A percentile compares a stretch with the other conserved stretches of the same genome.
Evolutionary conservation across 1,140 invertebrate genomes (phyloP).

Genomic region (Palaemon carinicauda): DNA sequence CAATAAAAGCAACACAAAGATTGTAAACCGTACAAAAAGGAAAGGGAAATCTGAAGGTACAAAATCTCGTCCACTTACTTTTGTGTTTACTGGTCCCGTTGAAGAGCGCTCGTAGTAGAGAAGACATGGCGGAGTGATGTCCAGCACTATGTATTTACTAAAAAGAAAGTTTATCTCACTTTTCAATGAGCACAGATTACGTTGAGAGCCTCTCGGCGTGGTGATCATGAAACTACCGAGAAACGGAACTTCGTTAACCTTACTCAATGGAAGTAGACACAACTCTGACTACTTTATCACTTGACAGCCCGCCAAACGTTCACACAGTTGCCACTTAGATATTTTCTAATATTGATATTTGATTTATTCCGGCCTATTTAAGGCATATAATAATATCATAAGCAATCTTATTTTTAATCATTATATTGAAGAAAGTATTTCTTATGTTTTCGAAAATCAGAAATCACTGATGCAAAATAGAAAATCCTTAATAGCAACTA

Average conservation of each 20-base stretch:
- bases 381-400: too few relatives aligned
- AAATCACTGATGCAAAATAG: too few relatives aligned
- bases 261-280: not conserved
- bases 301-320: constrained; percentile 4
- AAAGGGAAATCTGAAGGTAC: too few relatives aligned
- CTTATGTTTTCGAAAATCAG: too few relatives aligned
- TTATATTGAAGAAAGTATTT: too few relatives aligned
- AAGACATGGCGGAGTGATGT: not conserved
- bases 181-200: not conserved
- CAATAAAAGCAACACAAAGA: not conserved
- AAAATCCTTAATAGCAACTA: too few relatives aligned
- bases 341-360: not conserved
- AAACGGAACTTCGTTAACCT: not conserved
- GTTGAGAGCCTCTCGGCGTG: too few relatives aligned
- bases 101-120: not conserved
- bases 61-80: not conserved
- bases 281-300: not conserved
- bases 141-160: not conserved
- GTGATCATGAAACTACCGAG: too few relatives aligned
- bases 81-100: not conserved
- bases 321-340: not conserved
- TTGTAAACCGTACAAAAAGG: not conserved
- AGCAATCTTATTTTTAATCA: too few relatives aligned
- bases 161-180: not conserved
- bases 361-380: not conserved